Percentiles rank a stretch among this genome's conserved stretches.
phyloP scores from a whole-genome alignment of 2,888 invertebrate genomes.

The Nudaria mundana region DNA sequence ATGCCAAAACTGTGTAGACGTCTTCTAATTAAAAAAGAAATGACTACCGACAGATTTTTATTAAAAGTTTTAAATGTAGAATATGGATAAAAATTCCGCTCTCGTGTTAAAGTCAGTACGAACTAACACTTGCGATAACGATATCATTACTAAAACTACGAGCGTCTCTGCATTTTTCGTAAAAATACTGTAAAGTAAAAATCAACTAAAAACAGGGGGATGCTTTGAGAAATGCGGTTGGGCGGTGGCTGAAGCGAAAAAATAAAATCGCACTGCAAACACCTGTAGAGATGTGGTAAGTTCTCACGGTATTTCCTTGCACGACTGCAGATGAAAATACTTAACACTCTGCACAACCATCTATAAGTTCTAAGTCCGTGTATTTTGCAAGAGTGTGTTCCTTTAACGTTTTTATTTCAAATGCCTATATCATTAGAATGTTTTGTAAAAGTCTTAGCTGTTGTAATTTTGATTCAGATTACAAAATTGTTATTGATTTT shows the following conservation, averaged over 20 bases:
- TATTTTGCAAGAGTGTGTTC: not conserved
- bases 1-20: no score
- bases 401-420: not conserved
- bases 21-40: no score
- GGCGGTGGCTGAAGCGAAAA: constrained; percentile 21
- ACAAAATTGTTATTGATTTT: no score
- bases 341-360: constrained; percentile 21
- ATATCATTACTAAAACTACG: constrained; percentile 31
- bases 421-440: not conserved
- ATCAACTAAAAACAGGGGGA: constrained; percentile 28
- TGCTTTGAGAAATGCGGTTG: constrained; percentile 33
- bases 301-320: constrained; percentile 48
- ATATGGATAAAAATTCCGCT: no score
- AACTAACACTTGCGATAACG: constrained; percentile 27
- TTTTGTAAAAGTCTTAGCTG: no score
- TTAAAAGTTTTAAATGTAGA: no score
- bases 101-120: constrained; percentile 13
- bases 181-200: constrained; percentile 16
- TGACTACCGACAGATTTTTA: no score
- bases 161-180: constrained; percentile 11
- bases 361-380: constrained; percentile 11
- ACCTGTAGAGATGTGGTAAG: constrained; percentile 38
- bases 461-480: no score
- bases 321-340: constrained; percentile 40
- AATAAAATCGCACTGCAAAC: constrained; percentile 26